Conservation (phyloP, 1,140 invertebrate genomes). For the Xylocopa sonorina region DNA sequence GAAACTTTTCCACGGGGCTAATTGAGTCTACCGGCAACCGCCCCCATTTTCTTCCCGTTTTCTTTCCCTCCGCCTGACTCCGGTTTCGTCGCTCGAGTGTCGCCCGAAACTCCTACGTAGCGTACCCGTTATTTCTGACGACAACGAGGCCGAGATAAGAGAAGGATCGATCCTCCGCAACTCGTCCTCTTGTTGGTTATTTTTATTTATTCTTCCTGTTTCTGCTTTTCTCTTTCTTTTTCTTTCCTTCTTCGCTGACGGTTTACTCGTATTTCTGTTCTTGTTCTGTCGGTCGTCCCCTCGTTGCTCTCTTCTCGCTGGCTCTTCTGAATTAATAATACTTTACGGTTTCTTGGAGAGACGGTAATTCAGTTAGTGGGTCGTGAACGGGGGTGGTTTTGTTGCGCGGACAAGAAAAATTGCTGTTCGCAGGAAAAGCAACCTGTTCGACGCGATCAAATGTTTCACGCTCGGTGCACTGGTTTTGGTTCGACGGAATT, state of each 20-base stretch:
- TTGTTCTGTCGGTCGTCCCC: no score
- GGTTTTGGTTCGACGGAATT: no score
- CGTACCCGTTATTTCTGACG: slow-evolving; percentile 52
- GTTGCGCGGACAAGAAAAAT: no score
- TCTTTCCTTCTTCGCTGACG: not conserved
- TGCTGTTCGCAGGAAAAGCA: no score
- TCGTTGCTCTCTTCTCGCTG: no score
- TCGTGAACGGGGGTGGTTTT: no score
- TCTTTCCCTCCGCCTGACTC: not conserved
- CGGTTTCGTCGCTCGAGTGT: slow-evolving; percentile 59
- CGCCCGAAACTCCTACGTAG: slow-evolving; percentile 27
- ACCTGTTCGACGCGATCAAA: no score
- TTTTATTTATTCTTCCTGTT: not conserved
- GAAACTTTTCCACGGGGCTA: slow-evolving; percentile 71
- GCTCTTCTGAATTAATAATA: no score
- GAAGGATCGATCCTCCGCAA: slow-evolving; percentile 34
- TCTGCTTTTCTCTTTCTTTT: not conserved
- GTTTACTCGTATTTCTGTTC: no score
- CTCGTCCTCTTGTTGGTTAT: not conserved
- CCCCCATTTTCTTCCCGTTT: not conserved
- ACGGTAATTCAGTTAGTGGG: no score
- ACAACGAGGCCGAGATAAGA: slow-evolving; percentile 47
- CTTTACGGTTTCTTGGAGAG: no score
- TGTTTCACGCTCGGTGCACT: no score
- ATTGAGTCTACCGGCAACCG: slow-evolving; percentile 64